A percentile compares a stretch with the other conserved stretches of the same genome.
These are phyloP conservation scores for Drosophila parabipectinata DNA, from an alignment of 1,140 invertebrate species.

Conservation along the genomic window DNA sequence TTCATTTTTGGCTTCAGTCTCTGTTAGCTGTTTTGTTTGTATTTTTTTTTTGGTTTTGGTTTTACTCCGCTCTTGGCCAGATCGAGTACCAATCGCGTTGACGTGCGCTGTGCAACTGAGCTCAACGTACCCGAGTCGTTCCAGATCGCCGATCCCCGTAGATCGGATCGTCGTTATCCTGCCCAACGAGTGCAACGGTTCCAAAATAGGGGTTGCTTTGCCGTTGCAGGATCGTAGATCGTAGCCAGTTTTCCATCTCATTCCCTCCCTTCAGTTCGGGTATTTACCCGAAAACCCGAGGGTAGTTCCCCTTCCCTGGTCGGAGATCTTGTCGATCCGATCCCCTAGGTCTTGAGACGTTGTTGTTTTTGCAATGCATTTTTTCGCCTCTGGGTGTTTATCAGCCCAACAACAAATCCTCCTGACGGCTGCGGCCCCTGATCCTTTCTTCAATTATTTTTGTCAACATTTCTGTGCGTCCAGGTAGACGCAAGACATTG, in stretches of 20 bases:
- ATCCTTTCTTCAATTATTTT: slow-evolving; percentile 77
- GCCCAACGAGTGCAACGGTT: slow-evolving; percentile 44
- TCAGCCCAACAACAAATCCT: slow-evolving; percentile 45
- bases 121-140: slow-evolving; percentile 54
- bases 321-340: slow-evolving; percentile 2
- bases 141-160: slow-evolving; percentile 73
- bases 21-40: not conserved
- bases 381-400: slow-evolving; percentile 61
- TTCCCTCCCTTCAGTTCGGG: not conserved
- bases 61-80: slow-evolving; percentile 25
- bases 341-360: slow-evolving; percentile 51
- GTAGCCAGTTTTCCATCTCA: slow-evolving; percentile 11
- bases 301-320: slow-evolving; percentile 27
- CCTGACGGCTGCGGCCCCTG: slow-evolving; percentile 35
- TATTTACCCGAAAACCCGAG: slow-evolving; percentile 14
- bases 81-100: slow-evolving; percentile 59
- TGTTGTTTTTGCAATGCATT: slow-evolving; percentile 74
- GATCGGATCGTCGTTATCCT: slow-evolving; percentile 66
- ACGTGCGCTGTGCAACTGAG: slow-evolving; percentile 75
- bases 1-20: slow-evolving; percentile 21
- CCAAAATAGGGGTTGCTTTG: slow-evolving; percentile 63
- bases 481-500: slow-evolving; percentile 56
- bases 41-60: slow-evolving; percentile 19
- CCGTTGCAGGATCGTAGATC: slow-evolving; percentile 51
- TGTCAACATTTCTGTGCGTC: slow-evolving; percentile 60